phyloP scores from a whole-genome alignment of 2,888 invertebrate species.

The Griposia aprilina region DNA sequence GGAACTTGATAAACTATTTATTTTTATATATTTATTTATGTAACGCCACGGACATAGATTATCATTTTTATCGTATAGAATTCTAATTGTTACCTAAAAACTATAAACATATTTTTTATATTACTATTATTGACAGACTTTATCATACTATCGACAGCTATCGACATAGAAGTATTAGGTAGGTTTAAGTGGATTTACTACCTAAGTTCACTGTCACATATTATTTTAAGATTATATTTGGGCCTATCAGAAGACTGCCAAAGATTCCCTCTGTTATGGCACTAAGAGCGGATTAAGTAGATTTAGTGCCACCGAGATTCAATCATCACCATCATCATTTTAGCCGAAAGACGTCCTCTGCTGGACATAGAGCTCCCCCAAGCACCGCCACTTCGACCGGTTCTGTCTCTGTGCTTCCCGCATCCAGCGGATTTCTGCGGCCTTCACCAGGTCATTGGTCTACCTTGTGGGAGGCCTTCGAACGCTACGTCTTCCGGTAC shows the following conservation, averaged over 20 bases:
- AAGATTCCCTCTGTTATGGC: not conserved
- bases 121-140: not conserved
- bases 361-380: too few species aligned
- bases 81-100: not conserved
- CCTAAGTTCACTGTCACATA: conserved; percentile 5
- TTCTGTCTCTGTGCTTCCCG: too few species aligned
- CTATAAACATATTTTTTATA: not conserved
- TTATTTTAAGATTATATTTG: conserved; percentile 18
- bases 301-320: not conserved
- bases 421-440: too few species aligned
- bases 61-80: not conserved
- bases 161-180: not conserved
- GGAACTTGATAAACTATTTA: conserved; percentile 46
- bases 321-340: too few species aligned
- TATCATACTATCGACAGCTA: conserved; percentile 2
- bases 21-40: not conserved
- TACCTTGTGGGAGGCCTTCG: too few species aligned
- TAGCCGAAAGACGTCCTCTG: too few species aligned
- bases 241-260: not conserved
- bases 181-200: conserved; percentile 24
- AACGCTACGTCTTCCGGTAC: too few species aligned
- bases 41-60: conserved; percentile 7
- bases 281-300: not conserved
- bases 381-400: too few species aligned
- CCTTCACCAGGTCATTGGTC: too few species aligned